These are phyloP conservation scores for Bubalus kerabau DNA, from an alignment of 2,113 vertebrate species.

Conservation along the genomic window DNA sequence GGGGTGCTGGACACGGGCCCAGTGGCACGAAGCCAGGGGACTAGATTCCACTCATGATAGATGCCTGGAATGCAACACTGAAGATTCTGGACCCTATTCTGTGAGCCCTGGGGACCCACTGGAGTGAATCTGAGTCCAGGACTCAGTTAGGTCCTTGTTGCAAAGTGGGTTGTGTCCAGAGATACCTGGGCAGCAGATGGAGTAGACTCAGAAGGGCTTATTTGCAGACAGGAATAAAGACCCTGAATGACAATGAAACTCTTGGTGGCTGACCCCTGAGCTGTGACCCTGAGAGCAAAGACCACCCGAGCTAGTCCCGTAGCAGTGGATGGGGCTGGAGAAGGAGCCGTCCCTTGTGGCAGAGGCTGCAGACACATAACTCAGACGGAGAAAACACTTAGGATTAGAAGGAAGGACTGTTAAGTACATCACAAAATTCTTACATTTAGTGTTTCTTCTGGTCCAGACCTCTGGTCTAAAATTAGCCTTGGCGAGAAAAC, in stretches of 20 bases:
- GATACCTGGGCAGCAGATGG: not conserved
- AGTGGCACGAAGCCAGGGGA: fast-evolving
- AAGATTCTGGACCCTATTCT: not conserved
- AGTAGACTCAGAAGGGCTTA: not conserved
- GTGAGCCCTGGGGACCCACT: not conserved
- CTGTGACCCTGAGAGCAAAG: not conserved
- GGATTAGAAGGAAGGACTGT: not conserved
- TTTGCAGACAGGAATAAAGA: not conserved
- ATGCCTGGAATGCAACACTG: not conserved
- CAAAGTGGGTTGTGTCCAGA: not conserved
- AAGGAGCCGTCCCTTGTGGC: not conserved
- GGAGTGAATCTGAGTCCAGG: not conserved
- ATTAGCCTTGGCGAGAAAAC: not conserved
- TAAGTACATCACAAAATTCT: not conserved
- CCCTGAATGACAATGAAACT: not conserved
- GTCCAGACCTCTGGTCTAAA: not conserved
- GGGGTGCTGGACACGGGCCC: not conserved
- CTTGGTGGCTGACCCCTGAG: not conserved
- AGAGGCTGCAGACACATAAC: not conserved
- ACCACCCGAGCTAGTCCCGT: fast-evolving
- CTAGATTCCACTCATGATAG: too few species aligned
- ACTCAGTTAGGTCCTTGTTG: not conserved
- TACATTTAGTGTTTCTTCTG: not conserved
- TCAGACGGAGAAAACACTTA: not conserved
- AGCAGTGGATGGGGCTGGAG: not conserved